Evolutionary conservation across 2,797 vertebrate species (phyloP), one percentile per base, ranked within the genome.

Genomic region (Spheniscus humboldti): DNA sequence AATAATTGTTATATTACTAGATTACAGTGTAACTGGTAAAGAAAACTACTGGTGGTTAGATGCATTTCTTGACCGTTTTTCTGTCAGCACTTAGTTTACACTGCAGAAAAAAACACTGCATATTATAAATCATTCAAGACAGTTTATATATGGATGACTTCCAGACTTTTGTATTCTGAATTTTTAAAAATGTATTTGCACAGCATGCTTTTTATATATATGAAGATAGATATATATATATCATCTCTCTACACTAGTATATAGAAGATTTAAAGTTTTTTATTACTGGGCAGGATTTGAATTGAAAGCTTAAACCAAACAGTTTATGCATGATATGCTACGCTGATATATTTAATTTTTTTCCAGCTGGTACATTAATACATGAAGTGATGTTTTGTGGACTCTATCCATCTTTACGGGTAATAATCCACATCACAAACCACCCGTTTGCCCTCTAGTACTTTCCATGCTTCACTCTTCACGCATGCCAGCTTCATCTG

Each of bases 351-450:
- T 57, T 50, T 90, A 41, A 9, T 66, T 28, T 62, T 88, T 90
- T 59, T 17, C 45, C 60, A 85, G 73, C 63, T 93, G 76, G 55
- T 87, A 88, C 50, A 77, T 62, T 88, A 92, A 74, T 77, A 73
- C 50, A 82, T 27, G 62, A 95, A 95, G 83, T 87, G 88, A 90
- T 80, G 75, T 74, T 95, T 92, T 94, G 77, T 96, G 94, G 93
- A 88, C 73, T 94, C 88, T 64, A 76, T 90, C 83, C 86, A 91
- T 94, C 88, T 93, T 94, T 92, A 95, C 5, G 17, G 63, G 72
- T 96, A 96, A 92, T 96, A 97, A 95, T 84, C 77, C 85, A 94
- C 79, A 95, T 94, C 82, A 96, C 82, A 97, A 96, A 90, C 82
- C 76, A 94, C 55, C 55, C 81, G 9, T 90, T 95, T 93, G 92